Conservation (phyloP, 2,888 invertebrate genomes). For the Tiliacea citrago region DNA sequence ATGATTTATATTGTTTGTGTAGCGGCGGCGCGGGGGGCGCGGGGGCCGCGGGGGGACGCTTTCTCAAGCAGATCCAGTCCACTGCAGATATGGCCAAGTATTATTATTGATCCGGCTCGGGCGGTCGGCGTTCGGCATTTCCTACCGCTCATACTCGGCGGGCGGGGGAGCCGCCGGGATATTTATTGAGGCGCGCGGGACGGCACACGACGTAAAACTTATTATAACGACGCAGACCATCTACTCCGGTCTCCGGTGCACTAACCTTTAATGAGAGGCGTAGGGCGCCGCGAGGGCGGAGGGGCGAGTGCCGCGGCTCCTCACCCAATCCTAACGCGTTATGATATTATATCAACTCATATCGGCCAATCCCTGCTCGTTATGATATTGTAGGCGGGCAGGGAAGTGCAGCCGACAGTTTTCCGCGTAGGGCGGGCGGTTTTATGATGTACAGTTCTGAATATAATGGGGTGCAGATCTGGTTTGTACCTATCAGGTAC, state of each 20-base stretch:
- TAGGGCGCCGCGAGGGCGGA: conserved; percentile 75
- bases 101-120: conserved; percentile 90
- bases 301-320: conserved; percentile 79
- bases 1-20: conserved; percentile 90
- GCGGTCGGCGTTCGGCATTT: conserved; percentile 86
- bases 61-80: conserved; percentile 90
- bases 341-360: conserved; percentile 92
- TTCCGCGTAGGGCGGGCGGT: conserved; percentile 88
- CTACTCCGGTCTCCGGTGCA: conserved; percentile 83
- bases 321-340: conserved; percentile 90
- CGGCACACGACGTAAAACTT: conserved; percentile 84
- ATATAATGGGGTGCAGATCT: conserved; percentile 81
- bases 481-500: conserved; percentile 68
- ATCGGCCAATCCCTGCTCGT: conserved; percentile 89
- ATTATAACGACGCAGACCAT: conserved; percentile 82
- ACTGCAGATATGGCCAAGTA: conserved; percentile 90
- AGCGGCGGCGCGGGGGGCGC: conserved; percentile 74
- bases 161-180: conserved; percentile 81
- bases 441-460: conserved; percentile 89
- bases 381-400: conserved; percentile 90
- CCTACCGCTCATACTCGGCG: conserved; percentile 88
- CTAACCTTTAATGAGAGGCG: conserved; percentile 84
- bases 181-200: conserved; percentile 86
- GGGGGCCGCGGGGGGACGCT: conserved; percentile 77
- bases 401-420: conserved; percentile 77